A percentile compares a stretch with the other conserved stretches of the same genome.
These are phyloP conservation scores for Ascaphus truei DNA, from an alignment of 2,113 vertebrate genomes.

Conservation along the genomic window DNA sequence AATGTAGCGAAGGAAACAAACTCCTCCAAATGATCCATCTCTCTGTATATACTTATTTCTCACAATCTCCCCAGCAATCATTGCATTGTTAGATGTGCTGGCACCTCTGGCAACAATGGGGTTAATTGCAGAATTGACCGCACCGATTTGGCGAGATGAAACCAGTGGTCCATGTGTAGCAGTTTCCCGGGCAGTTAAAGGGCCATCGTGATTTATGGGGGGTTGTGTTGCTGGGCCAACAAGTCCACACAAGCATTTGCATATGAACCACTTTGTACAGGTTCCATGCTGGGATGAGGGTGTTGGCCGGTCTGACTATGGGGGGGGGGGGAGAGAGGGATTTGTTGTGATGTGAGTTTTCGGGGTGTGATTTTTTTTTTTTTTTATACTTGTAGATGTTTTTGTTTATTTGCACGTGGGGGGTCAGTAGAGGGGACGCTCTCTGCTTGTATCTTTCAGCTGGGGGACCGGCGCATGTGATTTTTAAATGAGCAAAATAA, in stretches of 20 bases:
- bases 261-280: conserved; percentile 4
- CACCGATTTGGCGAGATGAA: too few relatives aligned
- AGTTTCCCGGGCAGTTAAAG: too few relatives aligned
- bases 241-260: background rate
- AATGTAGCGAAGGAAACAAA: too few relatives aligned
- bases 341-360: conserved; percentile 20
- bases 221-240: background rate
- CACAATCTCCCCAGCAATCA: too few relatives aligned
- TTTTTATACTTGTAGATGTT: conserved; percentile 10
- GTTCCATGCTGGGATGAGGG: conserved; percentile 18
- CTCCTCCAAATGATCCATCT: too few relatives aligned
- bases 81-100: too few relatives aligned
- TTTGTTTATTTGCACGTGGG: conserved; percentile 9
- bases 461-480: conserved; percentile 11
- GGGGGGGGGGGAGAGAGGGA: background rate
- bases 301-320: conserved; percentile 52
- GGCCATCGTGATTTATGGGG: background rate
- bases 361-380: conserved; percentile 29
- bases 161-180: too few relatives aligned
- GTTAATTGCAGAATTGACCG: too few relatives aligned
- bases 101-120: too few relatives aligned
- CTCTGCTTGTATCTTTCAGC: background rate
- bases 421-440: background rate
- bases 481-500: background rate
- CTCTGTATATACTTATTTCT: too few relatives aligned